A percentile compares a stretch with the other conserved stretches of the same genome.
Evolutionary conservation across 2,113 vertebrate species (phyloP).

Genomic region (Perca schrenkii): DNA sequence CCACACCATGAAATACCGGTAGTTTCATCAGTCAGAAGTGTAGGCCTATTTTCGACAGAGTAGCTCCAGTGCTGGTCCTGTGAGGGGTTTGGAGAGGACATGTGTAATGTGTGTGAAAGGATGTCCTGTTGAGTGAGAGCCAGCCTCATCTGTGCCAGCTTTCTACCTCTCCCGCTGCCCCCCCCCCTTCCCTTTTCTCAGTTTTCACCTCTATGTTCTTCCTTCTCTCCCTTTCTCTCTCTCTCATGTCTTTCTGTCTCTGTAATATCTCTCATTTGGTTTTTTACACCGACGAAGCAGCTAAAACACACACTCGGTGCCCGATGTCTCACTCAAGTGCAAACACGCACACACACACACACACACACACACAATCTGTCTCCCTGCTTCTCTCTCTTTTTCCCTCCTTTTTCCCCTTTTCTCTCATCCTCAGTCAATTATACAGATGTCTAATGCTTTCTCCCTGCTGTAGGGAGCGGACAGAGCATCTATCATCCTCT

Average conservation of each 20-base stretch:
- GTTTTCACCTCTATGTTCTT: conserved; percentile 43
- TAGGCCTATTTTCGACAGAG: conserved; percentile 51
- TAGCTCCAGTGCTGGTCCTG: conserved; percentile 50
- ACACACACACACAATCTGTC: conserved; percentile 67
- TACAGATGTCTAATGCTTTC: conserved; percentile 84
- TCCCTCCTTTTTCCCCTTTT: conserved; percentile 49
- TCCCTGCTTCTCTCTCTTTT: conserved; percentile 25
- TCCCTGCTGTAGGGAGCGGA: conserved; percentile 73
- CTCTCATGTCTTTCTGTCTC: conserved; percentile 31
- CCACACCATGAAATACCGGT: conserved; percentile 51
- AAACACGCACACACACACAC: conserved; percentile 64
- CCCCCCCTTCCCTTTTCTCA: conserved; percentile 15
- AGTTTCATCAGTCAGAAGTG: conserved; percentile 54
- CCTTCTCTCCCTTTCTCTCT: conserved; percentile 25
- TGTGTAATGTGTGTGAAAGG: conserved; percentile 82
- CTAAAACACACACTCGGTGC: conserved; percentile 52
- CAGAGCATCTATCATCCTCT: conserved; percentile 82
- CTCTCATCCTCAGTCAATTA: conserved; percentile 82
- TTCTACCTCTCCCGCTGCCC: conserved; percentile 45
- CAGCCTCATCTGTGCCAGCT: conserved; percentile 73
- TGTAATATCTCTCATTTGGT: conserved; percentile 46
- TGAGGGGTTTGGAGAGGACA: conserved; percentile 79
- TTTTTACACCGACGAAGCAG: conserved; percentile 41
- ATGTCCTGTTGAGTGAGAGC: conserved; percentile 79
- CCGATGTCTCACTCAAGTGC: conserved; percentile 62